These are phyloP conservation scores for Leptinotarsa juncta DNA, from an alignment of 2,888 invertebrate genomes.

Conservation along the genomic window DNA sequence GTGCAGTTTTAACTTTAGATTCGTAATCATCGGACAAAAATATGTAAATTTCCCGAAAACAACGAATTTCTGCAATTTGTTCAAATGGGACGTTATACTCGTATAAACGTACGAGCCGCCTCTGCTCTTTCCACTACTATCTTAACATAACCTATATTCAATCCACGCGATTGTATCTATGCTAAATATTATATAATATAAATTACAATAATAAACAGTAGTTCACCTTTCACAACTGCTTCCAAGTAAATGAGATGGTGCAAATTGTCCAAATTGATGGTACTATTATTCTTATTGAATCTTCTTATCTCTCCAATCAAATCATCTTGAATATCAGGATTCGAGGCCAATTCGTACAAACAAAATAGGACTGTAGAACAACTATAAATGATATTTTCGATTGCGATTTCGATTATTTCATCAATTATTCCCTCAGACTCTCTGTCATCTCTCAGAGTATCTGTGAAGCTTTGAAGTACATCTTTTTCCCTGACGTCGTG, in stretches of 20 bases:
- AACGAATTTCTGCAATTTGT: no score
- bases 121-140: no score
- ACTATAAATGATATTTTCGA: conserved; percentile 38
- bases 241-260: conserved; percentile 43
- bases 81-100: no score
- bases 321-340: conserved; percentile 49
- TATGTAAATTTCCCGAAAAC: no score
- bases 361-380: conserved; percentile 43
- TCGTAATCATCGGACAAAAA: no score
- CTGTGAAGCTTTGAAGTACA: conserved; percentile 42
- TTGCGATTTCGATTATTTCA: conserved; percentile 43
- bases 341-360: conserved; percentile 48
- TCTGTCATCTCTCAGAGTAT: conserved; percentile 33
- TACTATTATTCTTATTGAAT: conserved; percentile 44
- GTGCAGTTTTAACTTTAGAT: no score
- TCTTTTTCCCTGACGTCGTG: conserved; percentile 45
- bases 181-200: neutral
- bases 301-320: conserved; percentile 49
- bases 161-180: neutral
- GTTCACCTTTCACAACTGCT: conserved; percentile 48
- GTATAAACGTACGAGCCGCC: no score
- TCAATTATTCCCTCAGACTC: conserved; percentile 16
- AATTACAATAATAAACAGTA: conserved; percentile 4
- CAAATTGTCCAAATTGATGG: conserved; percentile 36
- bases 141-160: no score